A percentile compares a stretch with the other conserved stretches of the same genome.
Conservation (phyloP, 1,140 invertebrate genomes). For the Nebria ingens region DNA sequence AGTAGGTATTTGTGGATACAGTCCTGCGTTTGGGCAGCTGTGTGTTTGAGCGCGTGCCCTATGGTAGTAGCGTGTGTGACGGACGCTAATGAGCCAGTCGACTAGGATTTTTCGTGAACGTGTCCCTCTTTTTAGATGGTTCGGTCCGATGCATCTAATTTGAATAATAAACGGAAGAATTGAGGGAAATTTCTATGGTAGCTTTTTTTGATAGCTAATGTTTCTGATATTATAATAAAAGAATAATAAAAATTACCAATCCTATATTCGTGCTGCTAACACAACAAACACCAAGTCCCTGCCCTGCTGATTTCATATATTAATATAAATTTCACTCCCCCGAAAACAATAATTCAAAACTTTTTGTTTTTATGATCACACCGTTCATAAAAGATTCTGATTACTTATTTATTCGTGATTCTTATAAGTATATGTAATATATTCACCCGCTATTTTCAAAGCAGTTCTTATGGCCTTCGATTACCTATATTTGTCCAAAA, state of each 20-base stretch:
- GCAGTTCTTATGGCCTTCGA: too few relatives aligned
- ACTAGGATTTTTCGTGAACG: background rate
- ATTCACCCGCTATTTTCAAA: too few relatives aligned
- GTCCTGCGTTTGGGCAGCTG: too few relatives aligned
- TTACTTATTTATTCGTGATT: too few relatives aligned
- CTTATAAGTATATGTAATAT: too few relatives aligned
- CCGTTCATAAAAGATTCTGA: too few relatives aligned
- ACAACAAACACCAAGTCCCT: background rate
- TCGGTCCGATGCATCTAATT: background rate
- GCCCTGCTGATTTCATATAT: too few relatives aligned
- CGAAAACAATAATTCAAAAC: too few relatives aligned
- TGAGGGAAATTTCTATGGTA: background rate
- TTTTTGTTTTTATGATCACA: too few relatives aligned
- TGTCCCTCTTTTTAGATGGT: background rate
- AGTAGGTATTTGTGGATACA: background rate
- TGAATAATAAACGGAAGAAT: background rate
- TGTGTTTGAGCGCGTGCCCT: background rate
- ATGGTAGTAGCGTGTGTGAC: background rate
- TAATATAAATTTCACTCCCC: too few relatives aligned
- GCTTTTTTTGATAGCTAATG: background rate
- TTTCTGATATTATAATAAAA: background rate
- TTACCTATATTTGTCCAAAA: too few relatives aligned
- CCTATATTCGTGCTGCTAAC: background rate
- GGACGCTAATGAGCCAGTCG: background rate
- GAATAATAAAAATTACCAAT: too few relatives aligned